Base-by-base conservation (phyloP, 1,140 invertebrate species). In the Formica selysi region DNA sequence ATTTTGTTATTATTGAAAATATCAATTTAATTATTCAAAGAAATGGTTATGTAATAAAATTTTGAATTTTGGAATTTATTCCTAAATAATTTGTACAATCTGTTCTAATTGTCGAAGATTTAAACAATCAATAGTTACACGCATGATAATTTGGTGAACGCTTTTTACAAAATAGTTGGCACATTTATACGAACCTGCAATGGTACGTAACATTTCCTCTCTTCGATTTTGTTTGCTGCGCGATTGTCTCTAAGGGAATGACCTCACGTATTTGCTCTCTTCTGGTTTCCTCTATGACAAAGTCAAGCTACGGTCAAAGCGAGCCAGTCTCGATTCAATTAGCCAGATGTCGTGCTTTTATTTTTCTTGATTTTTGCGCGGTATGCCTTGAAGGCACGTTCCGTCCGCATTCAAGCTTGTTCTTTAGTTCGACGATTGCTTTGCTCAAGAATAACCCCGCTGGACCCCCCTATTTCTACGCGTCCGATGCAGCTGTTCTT, bases 271-370 rank as follows among this genome's bases (percentile, higher is more conserved):
- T 79, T 54, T 3, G 38, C 19, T 62, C 13, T 64, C 13, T 71
- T 81, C 38, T 59, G 8, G 26, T n/a, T 70, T 59, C 38, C 13
- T 48, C 8, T 67, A 54, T 73, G 26, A 64, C 44, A 65, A 81
- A 65, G 32, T 70, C 10, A 59, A 64, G 29, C 41, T 54, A 41
- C 6, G 48, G 32, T 22, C 36, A 41, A 68, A 71, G 51, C 10
- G 22, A 64, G 7, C 22, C 13, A 48, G 16, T 86, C 29, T 48
- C 41, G n/a, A 65, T 29, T 86, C 76, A 86, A 65, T 86, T 86
- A 86, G 32, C 64, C 38, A 70, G 13, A 64, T 71, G 38, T 80
- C 44, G 19, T 64, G 38, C n/a, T 41, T 64, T 76, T 84, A 54
- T 64, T 76, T 64, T 84, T 57, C 80, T 38, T 54, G 71, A 84